Conservation (phyloP, 2,888 invertebrate genomes). For the Atrina japonica region DNA sequence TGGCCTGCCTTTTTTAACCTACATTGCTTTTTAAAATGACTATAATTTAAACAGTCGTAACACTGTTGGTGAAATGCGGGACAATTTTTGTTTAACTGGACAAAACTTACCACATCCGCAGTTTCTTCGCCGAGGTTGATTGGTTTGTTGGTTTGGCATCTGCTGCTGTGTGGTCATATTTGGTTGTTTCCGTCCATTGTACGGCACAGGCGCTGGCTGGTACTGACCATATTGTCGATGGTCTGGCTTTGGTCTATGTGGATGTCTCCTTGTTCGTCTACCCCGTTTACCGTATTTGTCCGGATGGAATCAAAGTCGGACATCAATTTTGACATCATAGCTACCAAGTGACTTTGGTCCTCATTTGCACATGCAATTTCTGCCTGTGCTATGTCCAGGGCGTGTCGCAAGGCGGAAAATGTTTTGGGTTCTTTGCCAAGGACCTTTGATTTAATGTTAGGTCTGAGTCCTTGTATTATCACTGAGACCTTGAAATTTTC, state of each 20-base stretch:
- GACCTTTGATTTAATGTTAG: too few species aligned
- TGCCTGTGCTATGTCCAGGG: too few species aligned
- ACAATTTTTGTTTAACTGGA: constrained; percentile 9
- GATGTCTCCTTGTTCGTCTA: not conserved
- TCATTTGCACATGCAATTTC: constrained; percentile 1
- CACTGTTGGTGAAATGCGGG: constrained; percentile 6
- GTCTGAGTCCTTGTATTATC: too few species aligned
- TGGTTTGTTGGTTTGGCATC: not conserved
- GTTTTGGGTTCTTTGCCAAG: too few species aligned
- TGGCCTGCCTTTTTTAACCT: too few species aligned
- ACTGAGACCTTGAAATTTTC: too few species aligned
- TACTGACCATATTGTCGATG: not conserved
- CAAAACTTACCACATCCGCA: constrained; percentile 22
- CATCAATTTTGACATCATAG: constrained; percentile 9
- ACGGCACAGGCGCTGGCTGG: not conserved
- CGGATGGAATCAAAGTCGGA: not conserved
- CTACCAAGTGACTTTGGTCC: not conserved
- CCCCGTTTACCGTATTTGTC: too few species aligned
- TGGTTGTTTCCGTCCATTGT: not conserved
- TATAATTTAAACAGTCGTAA: not conserved
- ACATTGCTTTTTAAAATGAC: constrained; percentile 16
- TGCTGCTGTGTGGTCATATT: not conserved
- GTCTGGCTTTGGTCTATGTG: constrained; percentile 1
- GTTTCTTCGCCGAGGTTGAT: not conserved
- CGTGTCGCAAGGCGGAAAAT: too few species aligned